Evolutionary conservation across 2,113 vertebrate genomes (phyloP), one percentile per base, ranked within the genome.

Genomic region (Pseudorhombus dupliciocellatus): DNA sequence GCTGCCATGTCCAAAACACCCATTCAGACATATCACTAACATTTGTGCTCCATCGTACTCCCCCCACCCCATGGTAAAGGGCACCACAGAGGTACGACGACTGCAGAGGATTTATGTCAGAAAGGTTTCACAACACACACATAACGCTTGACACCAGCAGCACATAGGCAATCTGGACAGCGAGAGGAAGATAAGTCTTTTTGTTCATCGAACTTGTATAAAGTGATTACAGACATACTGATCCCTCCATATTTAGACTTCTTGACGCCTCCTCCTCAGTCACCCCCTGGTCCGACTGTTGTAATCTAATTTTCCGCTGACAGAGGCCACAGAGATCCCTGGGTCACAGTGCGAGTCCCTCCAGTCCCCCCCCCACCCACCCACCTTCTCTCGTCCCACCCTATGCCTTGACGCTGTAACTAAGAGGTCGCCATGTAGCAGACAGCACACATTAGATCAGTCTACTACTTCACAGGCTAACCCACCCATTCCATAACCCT

Each of bases 241-340:
- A 91, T 89, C 77, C 87, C 85, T 88, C 91, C 89, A 88, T 90
- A 91, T 93, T 94, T 94, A 93, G 91, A 94, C 91, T 91, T 91
- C 93, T 93, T 87, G 93, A 93, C 89, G 91, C 92, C 87, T 90
- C 81, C 77, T 87, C 77, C 88, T 85, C 85, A 85, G 80, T 87
- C 88, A 76, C 87, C 87, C 90, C 86, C 84, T 73, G 80, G 88
- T 91, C 84, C 46, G 67, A 90, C 87, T 81, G 87, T 88, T 93
- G 86, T 94, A 94, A 94, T 93, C 90, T 87, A 89, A 93, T 94
- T 93, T 93, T 93, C 90, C 88, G 84, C 90, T 92, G 88, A 92
- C 92, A 91, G 91, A 93, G 91, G 87, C 90, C 88, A 70, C 86
- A 80, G 90, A 92, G 91, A 93, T 92, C 87, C 85, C 84, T 87